Base-by-base conservation (phyloP, 1,140 invertebrate species). In the Drosophila navojoa region DNA sequence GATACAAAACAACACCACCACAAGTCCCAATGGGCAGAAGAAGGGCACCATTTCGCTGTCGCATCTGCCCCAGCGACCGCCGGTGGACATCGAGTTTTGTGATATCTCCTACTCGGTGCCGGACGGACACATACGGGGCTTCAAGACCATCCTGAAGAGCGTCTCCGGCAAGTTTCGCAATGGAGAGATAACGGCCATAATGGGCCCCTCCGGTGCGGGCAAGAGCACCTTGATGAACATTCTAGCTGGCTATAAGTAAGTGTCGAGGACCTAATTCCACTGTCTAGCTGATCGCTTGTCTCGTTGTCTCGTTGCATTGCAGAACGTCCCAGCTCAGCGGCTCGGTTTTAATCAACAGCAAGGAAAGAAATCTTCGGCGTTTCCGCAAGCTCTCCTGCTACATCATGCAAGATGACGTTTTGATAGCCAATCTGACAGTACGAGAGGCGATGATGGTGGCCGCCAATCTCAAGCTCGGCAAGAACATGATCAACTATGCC, bases 341-440 rank as follows among this genome's bases (percentile, higher is more conserved):
- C 9, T 95, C 95, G n/a, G 95, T 97, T 45, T 90, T 96, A 44
- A 96, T 97, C 76, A 98, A 98, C 86, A 96, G 96, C 15, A 96
- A 96, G 82, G 96, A 97, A 68, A 93, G 98, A 15, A 97, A 98
- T 93, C 92, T 98, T 40, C 93, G 97, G 16, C 94, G 95, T 64
- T 98, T 98, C 92, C 94, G 97, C 9, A 98, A 98, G 92, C 95
- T 98, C 92, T 98, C 97, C 0, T 98, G 97, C 87, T 99, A 99
- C 92, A 98, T 98, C 72, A 98, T 98, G 97, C 98, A 99, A 92
- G 97, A 98, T 85, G 98, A 99, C 92, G 96, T 97, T 75, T 93
- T 99, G 0, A 93, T 97, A 15, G 96, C 96, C 0, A 96, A 98
- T 91, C 93, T 99, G 7, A 97, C 96, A 0, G 97, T 98, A 5